Evolutionary conservation across 2,113 vertebrate genomes (phyloP), one percentile per base, ranked within the genome.

Genomic region (Catharus minimus): DNA sequence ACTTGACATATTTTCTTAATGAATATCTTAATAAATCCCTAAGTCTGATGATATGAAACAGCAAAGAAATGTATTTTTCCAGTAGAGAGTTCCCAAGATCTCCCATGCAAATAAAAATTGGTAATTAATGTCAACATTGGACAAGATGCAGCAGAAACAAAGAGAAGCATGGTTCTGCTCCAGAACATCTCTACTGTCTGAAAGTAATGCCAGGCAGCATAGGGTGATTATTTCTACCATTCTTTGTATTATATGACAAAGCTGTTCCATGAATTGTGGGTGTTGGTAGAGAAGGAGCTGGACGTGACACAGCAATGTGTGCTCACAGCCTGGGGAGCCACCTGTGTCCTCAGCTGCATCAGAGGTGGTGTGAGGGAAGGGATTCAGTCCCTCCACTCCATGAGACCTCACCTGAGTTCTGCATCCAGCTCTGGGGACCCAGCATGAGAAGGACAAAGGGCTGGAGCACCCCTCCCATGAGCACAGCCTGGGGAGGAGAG

Each of bases 251-350:
- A 5, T 10, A 30, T 17, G 52, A 55, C 3, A 30, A 55, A 92
- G 23, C 24, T 75, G 22, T 47, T 82, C 6, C 43, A 47, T 49
- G 69, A 84, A 36, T 5, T 32, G 36, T 24, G 38, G 10, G 7
- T 61, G 28, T n/a, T 46, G 62, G 72, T 11, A 19, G 62, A 53
- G 8, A 11, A 53, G 72, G n/a, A 77, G 27, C 10, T 57, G 38
- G 32, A 13, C 3, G 1, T n/a, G 50, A 53, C 24, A 24, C 24
- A 38, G 53, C 53, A 60, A 7, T 5, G 12, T 33, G 53, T 10
- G 16, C 61, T 88, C 0, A 0, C n/a, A 39, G 39, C 39, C 39
- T 0, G 0, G 46, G n/a, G 28, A 52, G 13, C 38, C 52, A 60
- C 0, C 3, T 2, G 19, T 12, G 53, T 39, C 39, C 77, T 74